Base-by-base conservation (phyloP, 2,113 vertebrate species). In the Ariopsis seemanni region DNA sequence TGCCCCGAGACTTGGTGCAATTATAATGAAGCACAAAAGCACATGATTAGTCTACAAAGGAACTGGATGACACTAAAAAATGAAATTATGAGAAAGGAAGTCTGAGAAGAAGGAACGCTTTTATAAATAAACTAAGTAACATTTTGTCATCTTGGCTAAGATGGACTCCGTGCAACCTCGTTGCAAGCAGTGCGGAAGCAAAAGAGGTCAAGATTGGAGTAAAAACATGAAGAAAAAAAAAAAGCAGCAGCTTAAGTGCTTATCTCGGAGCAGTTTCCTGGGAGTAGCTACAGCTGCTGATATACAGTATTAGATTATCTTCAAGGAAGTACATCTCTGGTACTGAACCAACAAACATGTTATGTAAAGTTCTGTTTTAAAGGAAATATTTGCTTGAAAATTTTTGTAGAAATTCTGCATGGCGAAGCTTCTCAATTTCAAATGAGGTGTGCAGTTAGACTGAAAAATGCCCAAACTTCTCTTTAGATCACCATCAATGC, bases 401-500 rank as follows among this genome's bases (percentile, higher is more conserved):
- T n/a, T 22, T n/a, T 53, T 71, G 8, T 10, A 57, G 52, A 62
- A 60, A 22, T 85, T 42, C 30, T 22, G 27, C 17, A 71, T 84
- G 9, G 27, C 4, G 17, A 42, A 12, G 15, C 2, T 88, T 78
- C 17, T 62, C 6, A 62, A 17, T 57, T 75, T 77, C 20, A 14
- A 34, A 34, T 2, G 11, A 82, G 42, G 60, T 52, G 14, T 53
- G 48, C 30, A 34, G 71, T 85, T 50, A 50, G 48, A 7, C 69
- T 78, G 48, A 42, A 84, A 86, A 78, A 80, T 77, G n/a, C 69
- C 10, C 80, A 62, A 77, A 71, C 75, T 14, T 17, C 27, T 82
- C 65, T 79, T 7, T 81, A 58, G 57, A 84, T 52, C 62, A 75
- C 9, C 58, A 84, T 86, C 88, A 84, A 88, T 77, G 81, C 30